A percentile compares a stretch with the other conserved stretches of the same genome.
Conservation (phyloP, 2,113 vertebrate species). For the Sinocyclocheilus grahami region DNA sequence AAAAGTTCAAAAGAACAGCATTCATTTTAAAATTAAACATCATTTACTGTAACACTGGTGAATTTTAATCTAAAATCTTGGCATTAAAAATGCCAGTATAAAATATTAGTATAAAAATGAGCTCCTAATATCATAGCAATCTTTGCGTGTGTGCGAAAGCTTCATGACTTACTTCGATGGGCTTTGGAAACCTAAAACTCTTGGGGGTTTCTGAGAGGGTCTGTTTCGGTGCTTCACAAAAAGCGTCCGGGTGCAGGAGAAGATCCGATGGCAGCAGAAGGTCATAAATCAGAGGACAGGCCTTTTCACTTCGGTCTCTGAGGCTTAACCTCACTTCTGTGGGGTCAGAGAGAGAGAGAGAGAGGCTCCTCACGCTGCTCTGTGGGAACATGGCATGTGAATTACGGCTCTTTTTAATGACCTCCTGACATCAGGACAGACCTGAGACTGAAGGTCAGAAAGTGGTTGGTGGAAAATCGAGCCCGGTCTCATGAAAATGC, state of each 20-base stretch:
- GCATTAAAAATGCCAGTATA: not conserved
- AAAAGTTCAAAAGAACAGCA: not conserved
- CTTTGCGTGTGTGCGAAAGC: not conserved
- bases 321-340: conserved; percentile 68
- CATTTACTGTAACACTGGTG: not conserved
- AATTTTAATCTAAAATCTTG: not conserved
- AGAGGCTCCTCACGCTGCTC: conserved; percentile 8
- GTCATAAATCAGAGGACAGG: conserved; percentile 76
- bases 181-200: conserved; percentile 40
- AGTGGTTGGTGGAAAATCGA: conserved; percentile 47
- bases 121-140: not conserved
- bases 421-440: conserved; percentile 59
- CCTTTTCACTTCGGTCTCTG: conserved; percentile 70
- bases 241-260: conserved; percentile 58
- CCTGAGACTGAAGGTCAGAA: conserved; percentile 41
- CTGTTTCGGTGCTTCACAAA: conserved; percentile 59
- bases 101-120: not conserved
- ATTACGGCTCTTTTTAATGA: conserved; percentile 62
- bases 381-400: conserved; percentile 68
- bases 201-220: conserved; percentile 34
- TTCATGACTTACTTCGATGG: not conserved
- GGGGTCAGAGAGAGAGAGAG: conserved; percentile 57
- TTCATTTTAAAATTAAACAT: not conserved
- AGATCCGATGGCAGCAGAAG: conserved; percentile 67
- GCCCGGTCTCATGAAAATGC: too few relatives aligned